These are phyloP conservation scores for Zaprionus africanus DNA, from an alignment of 1,140 invertebrate genomes.

Conservation along the genomic window DNA sequence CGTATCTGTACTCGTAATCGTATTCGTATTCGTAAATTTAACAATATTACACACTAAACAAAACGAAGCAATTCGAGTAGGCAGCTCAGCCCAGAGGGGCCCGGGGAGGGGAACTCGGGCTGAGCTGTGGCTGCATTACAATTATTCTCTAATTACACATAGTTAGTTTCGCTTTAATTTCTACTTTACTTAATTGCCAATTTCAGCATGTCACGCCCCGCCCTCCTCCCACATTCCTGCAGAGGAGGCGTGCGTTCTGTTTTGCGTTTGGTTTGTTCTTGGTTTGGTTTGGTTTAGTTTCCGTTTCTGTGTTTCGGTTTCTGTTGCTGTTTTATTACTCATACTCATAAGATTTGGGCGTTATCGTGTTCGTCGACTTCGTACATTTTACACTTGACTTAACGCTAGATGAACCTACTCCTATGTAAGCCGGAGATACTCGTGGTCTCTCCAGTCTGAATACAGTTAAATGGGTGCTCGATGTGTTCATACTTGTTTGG, in stretches of 20 bases:
- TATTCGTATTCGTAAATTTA: constrained; percentile 59
- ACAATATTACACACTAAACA: constrained; percentile 70
- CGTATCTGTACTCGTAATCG: constrained; percentile 27
- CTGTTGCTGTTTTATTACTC: constrained; percentile 59
- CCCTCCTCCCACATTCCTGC: constrained; percentile 2
- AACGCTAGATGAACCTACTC: constrained; percentile 44
- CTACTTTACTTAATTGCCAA: constrained; percentile 76
- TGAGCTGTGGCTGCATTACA: constrained; percentile 23
- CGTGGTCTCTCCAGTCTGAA: constrained; percentile 31
- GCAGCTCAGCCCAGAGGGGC: constrained; percentile 6
- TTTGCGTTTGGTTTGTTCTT: constrained; percentile 43
- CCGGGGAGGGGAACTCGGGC: neutral
- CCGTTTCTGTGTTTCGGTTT: constrained; percentile 12
- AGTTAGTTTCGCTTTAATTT: constrained; percentile 21
- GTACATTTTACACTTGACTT: constrained; percentile 76
- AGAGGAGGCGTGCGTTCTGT: constrained; percentile 44
- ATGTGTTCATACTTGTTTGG: constrained; percentile 50
- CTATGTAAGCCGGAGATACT: constrained; percentile 29
- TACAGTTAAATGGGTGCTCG: constrained; percentile 67
- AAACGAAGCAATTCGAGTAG: constrained; percentile 55
- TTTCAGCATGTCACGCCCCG: constrained; percentile 68
- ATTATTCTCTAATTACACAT: constrained; percentile 45
- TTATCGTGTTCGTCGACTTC: constrained; percentile 78
- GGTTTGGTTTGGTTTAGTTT: neutral
- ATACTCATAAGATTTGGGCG: constrained; percentile 84